Evolutionary conservation across 2,113 vertebrate genomes (phyloP).

Genomic region (Blennius ocellaris): DNA sequence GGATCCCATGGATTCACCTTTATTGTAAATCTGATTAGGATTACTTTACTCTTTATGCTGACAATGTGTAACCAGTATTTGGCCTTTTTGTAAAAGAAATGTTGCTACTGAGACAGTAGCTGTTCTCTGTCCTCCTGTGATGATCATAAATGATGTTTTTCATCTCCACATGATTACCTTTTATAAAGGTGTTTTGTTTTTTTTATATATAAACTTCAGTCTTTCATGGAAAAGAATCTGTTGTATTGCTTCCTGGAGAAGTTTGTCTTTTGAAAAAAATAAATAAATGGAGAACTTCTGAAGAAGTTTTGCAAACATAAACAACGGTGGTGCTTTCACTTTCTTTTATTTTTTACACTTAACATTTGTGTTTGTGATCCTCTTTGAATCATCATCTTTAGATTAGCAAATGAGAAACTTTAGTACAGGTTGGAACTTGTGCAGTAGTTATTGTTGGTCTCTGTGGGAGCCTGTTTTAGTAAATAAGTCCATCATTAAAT

Average conservation of each 20-base stretch:
- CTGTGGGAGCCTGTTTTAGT: too few relatives aligned
- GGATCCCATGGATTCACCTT: constrained; percentile 72
- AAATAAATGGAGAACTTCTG: constrained; percentile 65
- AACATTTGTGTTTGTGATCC: too few relatives aligned
- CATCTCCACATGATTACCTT: constrained; percentile 66
- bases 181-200: constrained; percentile 59
- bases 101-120: constrained; percentile 18
- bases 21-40: constrained; percentile 69
- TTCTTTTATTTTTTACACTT: not conserved
- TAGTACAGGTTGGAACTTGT: too few relatives aligned
- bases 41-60: constrained; percentile 37
- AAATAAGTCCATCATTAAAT: too few relatives aligned
- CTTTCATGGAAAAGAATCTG: constrained; percentile 39
- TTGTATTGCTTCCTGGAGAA: constrained; percentile 68
- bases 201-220: constrained; percentile 1
- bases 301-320: constrained; percentile 66
- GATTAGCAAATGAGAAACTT: too few relatives aligned
- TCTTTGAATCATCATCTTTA: too few relatives aligned
- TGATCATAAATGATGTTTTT: constrained; percentile 53
- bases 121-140: constrained; percentile 32
- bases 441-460: too few relatives aligned
- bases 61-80: constrained; percentile 60
- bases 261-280: constrained; percentile 46
- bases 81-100: constrained; percentile 34
- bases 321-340: constrained; percentile 2